A percentile compares a stretch with the other conserved stretches of the same genome.
phyloP scores from a whole-genome alignment of 2,113 vertebrate genomes.

The Eubucco bourcierii region DNA sequence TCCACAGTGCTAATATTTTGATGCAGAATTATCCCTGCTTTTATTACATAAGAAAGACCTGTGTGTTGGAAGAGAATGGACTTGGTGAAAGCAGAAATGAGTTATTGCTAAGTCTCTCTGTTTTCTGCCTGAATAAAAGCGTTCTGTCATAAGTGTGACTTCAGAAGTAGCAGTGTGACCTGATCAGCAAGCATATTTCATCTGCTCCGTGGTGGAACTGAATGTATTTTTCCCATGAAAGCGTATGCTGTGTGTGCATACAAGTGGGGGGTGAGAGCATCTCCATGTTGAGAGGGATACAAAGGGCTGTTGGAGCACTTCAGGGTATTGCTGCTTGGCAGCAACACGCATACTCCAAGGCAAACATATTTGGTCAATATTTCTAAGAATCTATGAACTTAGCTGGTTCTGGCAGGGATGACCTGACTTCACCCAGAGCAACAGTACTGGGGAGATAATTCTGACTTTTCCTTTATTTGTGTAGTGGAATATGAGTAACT shows the following conservation, averaged over 20 bases:
- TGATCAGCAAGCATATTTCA: not conserved
- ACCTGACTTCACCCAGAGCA: not conserved
- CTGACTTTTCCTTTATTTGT: constrained; percentile 20
- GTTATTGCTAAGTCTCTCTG: not conserved
- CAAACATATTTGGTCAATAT: constrained; percentile 32
- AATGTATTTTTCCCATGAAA: not conserved
- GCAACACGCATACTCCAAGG: not conserved
- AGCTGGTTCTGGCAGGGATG: not conserved
- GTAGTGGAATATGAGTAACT: not conserved
- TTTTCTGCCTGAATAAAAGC: not conserved
- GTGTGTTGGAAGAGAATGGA: not conserved
- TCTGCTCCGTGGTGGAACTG: not conserved
- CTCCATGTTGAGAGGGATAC: not conserved
- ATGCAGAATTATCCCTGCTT: not conserved
- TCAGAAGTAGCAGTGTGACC: not conserved
- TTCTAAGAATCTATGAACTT: constrained; percentile 25
- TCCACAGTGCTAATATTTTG: not conserved
- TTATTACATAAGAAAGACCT: not conserved
- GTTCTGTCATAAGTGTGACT: not conserved
- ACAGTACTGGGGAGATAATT: not conserved
- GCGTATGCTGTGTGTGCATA: not conserved
- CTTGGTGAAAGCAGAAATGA: not conserved
- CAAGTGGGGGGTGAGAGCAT: not conserved
- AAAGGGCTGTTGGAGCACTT: not conserved
- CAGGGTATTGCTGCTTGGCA: constrained; percentile 6